A percentile compares a stretch with the other conserved stretches of the same genome.
These are phyloP conservation scores for Passer montanus DNA, from an alignment of 2,113 vertebrate species.

Conservation along the genomic window DNA sequence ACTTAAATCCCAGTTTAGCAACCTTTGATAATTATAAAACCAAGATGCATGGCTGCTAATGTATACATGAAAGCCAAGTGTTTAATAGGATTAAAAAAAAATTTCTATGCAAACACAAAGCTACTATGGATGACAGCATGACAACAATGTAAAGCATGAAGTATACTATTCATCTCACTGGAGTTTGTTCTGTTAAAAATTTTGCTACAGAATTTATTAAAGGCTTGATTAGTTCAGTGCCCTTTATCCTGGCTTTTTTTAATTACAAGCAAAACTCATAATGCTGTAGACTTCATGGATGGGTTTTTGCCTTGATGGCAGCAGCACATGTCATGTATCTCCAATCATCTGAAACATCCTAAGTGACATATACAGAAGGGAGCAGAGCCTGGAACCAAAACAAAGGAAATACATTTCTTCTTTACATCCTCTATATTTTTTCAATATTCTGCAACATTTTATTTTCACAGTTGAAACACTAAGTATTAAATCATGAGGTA, in stretches of 20 bases:
- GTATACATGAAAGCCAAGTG: background rate
- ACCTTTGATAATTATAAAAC: background rate
- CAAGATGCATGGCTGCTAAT: background rate
- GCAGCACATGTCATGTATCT: background rate
- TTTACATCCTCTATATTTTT: background rate
- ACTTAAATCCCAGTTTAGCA: background rate
- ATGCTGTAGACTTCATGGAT: background rate
- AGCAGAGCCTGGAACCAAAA: background rate
- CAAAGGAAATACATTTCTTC: background rate
- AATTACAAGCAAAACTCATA: background rate
- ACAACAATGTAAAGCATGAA: background rate
- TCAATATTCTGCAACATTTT: background rate
- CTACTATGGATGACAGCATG: background rate
- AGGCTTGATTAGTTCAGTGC: background rate
- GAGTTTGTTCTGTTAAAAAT: background rate
- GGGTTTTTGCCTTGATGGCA: background rate
- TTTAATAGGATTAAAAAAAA: background rate
- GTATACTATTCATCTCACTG: background rate
- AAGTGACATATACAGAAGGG: background rate
- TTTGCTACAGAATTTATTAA: background rate
- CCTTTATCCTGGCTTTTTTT: background rate
- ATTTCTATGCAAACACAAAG: background rate
- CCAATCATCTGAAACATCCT: background rate
- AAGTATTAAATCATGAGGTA: background rate
- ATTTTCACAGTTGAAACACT: background rate